phyloP scores from a whole-genome alignment of 2,797 vertebrate species.

The Uromys caudimaculatus region DNA sequence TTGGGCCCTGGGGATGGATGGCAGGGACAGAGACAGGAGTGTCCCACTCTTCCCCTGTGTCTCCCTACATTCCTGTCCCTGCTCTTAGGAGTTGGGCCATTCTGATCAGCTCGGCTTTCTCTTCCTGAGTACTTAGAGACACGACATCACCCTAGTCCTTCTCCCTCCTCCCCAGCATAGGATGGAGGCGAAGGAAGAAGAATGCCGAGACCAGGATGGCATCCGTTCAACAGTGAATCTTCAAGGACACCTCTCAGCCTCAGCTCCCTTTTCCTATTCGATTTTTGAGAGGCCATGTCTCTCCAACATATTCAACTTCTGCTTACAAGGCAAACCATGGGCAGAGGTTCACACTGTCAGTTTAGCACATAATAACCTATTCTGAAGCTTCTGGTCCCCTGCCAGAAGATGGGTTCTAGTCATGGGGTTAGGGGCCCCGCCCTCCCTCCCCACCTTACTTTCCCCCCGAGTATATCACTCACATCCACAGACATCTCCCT shows the following conservation, averaged over 20 bases:
- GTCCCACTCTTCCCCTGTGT: neutral
- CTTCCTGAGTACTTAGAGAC: neutral
- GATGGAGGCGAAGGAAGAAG: neutral
- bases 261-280: neutral
- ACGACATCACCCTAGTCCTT: neutral
- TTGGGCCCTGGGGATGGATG: neutral
- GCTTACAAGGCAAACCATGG: neutral
- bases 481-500: slow-evolving; percentile 91
- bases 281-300: neutral
- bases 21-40: neutral
- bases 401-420: neutral
- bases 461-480: slow-evolving; percentile 72
- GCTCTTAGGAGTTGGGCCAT: neutral
- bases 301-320: neutral
- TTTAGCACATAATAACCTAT: neutral
- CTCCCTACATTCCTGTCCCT: neutral
- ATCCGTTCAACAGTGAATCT: neutral
- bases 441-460: neutral
- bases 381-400: neutral
- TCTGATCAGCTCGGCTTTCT: neutral
- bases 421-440: neutral
- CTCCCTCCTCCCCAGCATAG: neutral
- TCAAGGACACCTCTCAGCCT: neutral
- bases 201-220: neutral
- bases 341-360: neutral